Base-by-base conservation (phyloP, 2,797 vertebrate genomes). In the Muscicapa comitata region DNA sequence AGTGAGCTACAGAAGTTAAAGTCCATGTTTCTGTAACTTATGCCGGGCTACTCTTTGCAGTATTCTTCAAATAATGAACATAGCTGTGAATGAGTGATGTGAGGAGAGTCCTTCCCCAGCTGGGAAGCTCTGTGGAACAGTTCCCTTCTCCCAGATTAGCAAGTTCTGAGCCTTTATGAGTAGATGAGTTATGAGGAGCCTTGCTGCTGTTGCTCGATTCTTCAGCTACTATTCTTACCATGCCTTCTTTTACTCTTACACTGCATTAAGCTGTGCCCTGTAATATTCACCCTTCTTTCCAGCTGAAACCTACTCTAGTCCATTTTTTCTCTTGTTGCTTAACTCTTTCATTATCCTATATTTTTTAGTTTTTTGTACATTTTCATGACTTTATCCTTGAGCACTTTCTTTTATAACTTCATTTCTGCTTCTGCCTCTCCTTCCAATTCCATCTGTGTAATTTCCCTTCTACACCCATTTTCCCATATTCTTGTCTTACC, bases 81-180 rank as follows among this genome's bases (percentile, higher is more conserved):
- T 13, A 51, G 17, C 33, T 48, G 23, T 42, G 15, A 58, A 25
- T 28, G 42, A 43, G 12, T 5, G 23, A 29, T 35, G 29, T 33
- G 82, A 28, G 4, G 13, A 40, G 31, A 67, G 35, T 24, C 8
- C 11, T 82, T 74, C 35, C 17, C 5, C 6, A 6, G 17, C 15
- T 53, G 17, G 24, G 14, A 8, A 55, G 28, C 57, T 57, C n/a
- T 63, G 1, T 28, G 29, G 29, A 73, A 14, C 17, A n/a, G 25
- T 23, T 82, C 12, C 4, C 3, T 10, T 62, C 28, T 79, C 10
- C 25, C 6, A 5, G 7, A 2, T 2, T 9, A 28, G 54, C 1
- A 4, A 74, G 7, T 42, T 71, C 17, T 77, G 9, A 77, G 42
- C 17, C 17, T 77, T 67, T 71, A 38, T 0, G 7, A 28, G 15